Percentiles rank a stretch among this genome's conserved stretches.
phyloP scores from a whole-genome alignment of 1,140 invertebrate species.

The Drosophila bocki region DNA sequence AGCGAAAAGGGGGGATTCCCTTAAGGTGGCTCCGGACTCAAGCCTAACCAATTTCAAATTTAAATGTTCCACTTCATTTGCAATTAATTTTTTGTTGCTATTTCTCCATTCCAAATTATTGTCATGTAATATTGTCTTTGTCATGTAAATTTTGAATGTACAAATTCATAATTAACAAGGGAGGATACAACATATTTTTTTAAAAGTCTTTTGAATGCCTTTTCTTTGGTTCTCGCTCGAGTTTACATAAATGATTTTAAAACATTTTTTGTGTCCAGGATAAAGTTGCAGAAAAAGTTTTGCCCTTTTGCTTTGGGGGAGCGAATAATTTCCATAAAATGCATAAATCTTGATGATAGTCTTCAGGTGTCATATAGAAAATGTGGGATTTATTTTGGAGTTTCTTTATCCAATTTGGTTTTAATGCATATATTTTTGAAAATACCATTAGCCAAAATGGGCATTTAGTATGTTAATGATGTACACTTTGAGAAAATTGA shows the following conservation, averaged over 20 bases:
- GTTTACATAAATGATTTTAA: conserved; percentile 66
- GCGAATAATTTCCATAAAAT: conserved; percentile 44
- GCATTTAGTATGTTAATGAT: conserved; percentile 60
- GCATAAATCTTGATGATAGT: conserved; percentile 43
- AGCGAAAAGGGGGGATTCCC: not conserved
- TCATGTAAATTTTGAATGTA: conserved; percentile 56
- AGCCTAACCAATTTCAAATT: conserved; percentile 55
- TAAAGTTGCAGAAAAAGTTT: conserved; percentile 50
- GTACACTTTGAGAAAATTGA: conserved; percentile 15
- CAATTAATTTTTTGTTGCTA: conserved; percentile 40
- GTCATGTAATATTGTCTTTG: conserved; percentile 34
- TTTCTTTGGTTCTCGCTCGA: conserved; percentile 5
- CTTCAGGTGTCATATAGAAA: not conserved
- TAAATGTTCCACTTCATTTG: conserved; percentile 56
- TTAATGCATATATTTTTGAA: conserved; percentile 25
- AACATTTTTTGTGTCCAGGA: conserved; percentile 24
- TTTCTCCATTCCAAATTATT: conserved; percentile 9
- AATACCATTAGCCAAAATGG: not conserved
- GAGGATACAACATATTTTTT: conserved; percentile 23
- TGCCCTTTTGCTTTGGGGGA: conserved; percentile 46
- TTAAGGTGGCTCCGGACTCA: conserved; percentile 10
- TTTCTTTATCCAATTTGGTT: not conserved
- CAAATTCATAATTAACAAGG: conserved; percentile 28
- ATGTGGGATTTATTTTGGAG: not conserved
- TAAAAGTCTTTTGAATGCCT: conserved; percentile 26